Percentiles rank a stretch among this genome's conserved stretches.
These are phyloP conservation scores for Sebastiscus tertius DNA, from an alignment of 2,797 vertebrate genomes.

Conservation along the genomic window DNA sequence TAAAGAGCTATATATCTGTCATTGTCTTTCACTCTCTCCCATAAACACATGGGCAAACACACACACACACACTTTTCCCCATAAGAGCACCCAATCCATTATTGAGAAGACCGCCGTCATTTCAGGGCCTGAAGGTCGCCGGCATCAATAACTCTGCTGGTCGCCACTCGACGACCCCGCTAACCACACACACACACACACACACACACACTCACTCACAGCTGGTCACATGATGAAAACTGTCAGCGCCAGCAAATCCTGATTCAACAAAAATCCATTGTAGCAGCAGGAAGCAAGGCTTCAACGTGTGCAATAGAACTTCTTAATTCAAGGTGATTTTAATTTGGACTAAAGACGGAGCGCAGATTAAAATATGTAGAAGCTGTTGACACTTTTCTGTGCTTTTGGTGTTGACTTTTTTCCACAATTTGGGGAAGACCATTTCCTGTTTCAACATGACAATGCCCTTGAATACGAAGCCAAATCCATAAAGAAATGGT, in stretches of 20 bases:
- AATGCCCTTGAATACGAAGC: not conserved
- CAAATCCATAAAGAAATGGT: not conserved
- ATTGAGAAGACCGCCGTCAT: conserved; percentile 68
- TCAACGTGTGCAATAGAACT: not conserved
- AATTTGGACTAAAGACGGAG: not conserved
- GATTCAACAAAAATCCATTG: conserved; percentile 2
- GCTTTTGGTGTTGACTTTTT: not conserved
- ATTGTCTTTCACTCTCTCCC: conserved; percentile 4
- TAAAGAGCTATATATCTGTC: conserved; percentile 15
- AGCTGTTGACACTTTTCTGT: not conserved
- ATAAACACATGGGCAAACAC: not conserved
- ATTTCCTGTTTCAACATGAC: not conserved
- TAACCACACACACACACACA: conserved; percentile 15
- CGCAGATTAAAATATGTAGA: not conserved
- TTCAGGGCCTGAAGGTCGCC: conserved; percentile 71
- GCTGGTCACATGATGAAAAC: conserved; percentile 39
- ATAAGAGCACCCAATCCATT: conserved; percentile 66
- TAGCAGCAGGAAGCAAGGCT: not conserved
- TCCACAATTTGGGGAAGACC: not conserved
- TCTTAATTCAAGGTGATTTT: not conserved
- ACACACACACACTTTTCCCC: conserved; percentile 32
- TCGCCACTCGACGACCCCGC: conserved; percentile 28
- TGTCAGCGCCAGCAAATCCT: not conserved
- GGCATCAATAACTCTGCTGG: conserved; percentile 70
- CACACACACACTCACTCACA: conserved; percentile 7